Evolutionary conservation across 2,797 vertebrate species (phyloP).

Genomic region (Rhynchonycteris naso): DNA sequence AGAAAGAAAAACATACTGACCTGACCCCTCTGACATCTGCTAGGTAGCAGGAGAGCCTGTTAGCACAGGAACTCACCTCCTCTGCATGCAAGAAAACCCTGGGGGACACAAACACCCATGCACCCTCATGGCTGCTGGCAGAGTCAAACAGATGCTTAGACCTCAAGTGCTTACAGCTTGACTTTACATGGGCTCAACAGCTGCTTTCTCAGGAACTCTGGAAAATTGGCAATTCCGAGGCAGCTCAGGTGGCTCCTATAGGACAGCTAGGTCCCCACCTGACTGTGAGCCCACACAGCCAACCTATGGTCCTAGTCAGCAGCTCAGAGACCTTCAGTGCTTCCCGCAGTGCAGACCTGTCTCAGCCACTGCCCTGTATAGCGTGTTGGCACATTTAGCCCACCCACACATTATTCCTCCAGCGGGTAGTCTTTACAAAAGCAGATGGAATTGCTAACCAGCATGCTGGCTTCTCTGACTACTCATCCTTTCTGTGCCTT

Average conservation of each 20-base stretch:
- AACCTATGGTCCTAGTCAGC: slow-evolving; percentile 88
- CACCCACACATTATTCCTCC: slow-evolving; percentile 91
- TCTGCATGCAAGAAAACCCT: slow-evolving; percentile 91
- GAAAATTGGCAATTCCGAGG: slow-evolving; percentile 92
- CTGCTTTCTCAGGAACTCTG: slow-evolving; percentile 85
- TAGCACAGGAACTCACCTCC: slow-evolving; percentile 91
- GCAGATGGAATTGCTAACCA: slow-evolving; percentile 94
- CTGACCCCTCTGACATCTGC: slow-evolving; percentile 91
- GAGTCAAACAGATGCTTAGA: slow-evolving; percentile 92
- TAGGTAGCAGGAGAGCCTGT: slow-evolving; percentile 88
- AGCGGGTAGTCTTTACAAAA: slow-evolving; percentile 92
- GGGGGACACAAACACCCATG: slow-evolving; percentile 89
- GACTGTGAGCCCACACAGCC: slow-evolving; percentile 83
- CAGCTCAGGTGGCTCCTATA: slow-evolving; percentile 87
- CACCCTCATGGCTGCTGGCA: slow-evolving; percentile 88
- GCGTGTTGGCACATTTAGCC: slow-evolving; percentile 90
- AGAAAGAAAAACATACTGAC: slow-evolving; percentile 93
- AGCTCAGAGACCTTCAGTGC: slow-evolving; percentile 90
- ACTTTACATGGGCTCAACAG: slow-evolving; percentile 86
- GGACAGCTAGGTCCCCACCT: slow-evolving; percentile 89
- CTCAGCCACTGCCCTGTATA: slow-evolving; percentile 90
- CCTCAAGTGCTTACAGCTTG: slow-evolving; percentile 90
- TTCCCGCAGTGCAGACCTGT: slow-evolving; percentile 90
- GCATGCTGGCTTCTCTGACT: slow-evolving; percentile 93
- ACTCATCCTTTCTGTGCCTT: slow-evolving; percentile 90